phyloP scores from a whole-genome alignment of 92 coral and sea anemone genomes.

The Epizoanthus illoricatus region DNA sequence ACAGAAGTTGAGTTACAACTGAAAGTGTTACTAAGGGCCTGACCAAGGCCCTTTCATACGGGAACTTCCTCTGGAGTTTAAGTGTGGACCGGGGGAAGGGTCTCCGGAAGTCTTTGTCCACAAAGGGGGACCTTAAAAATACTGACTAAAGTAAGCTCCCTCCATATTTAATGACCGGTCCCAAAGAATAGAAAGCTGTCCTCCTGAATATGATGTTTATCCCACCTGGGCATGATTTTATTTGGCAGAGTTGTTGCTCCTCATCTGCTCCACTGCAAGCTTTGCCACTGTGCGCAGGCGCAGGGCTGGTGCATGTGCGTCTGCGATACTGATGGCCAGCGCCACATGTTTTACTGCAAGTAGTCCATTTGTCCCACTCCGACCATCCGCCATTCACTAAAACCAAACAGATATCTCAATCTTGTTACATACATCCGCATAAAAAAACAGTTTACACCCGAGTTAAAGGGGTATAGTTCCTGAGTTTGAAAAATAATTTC shows the following conservation, averaged over 20 bases:
- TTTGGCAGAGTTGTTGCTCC: conserved; percentile 5
- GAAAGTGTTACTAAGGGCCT: too few relatives aligned
- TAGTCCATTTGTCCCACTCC: neutral
- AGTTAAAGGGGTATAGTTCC: neutral
- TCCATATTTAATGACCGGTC: too few relatives aligned
- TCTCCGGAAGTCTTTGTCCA: too few relatives aligned
- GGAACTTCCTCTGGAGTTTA: too few relatives aligned
- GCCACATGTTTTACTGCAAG: conserved; percentile 3
- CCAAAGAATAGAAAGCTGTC: too few relatives aligned
- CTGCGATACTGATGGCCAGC: conserved; percentile 23
- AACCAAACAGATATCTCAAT: neutral
- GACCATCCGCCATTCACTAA: conserved; percentile 16
- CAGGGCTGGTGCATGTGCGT: conserved; percentile 7
- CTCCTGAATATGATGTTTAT: too few relatives aligned
- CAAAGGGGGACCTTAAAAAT: too few relatives aligned
- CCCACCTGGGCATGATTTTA: conserved; percentile 21
- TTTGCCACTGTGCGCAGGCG: neutral
- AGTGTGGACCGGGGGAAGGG: too few relatives aligned
- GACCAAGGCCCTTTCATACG: too few relatives aligned
- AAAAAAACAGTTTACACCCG: neutral
- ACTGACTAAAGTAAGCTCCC: too few relatives aligned
- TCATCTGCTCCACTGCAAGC: conserved; percentile 15
- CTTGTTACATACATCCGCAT: neutral
- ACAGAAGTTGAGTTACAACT: too few relatives aligned
- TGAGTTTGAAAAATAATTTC: neutral